A percentile compares a stretch with the other conserved stretches of the same genome.
phyloP scores from a whole-genome alignment of 2,888 invertebrate genomes.

The Pollenia angustigena region DNA sequence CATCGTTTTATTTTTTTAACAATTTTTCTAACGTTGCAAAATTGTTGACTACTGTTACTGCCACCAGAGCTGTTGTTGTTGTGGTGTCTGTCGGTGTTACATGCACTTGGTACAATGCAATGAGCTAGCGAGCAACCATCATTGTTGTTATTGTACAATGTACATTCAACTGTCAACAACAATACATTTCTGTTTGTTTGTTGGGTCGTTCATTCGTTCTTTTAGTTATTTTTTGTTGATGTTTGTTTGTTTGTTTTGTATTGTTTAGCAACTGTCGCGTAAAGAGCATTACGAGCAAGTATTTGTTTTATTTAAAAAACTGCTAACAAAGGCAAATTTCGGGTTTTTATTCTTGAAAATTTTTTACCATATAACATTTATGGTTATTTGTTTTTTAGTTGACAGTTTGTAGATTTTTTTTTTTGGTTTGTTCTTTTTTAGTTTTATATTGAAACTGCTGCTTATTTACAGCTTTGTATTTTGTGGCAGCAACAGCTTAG shows the following conservation, averaged over 20 bases:
- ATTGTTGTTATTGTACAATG: slow-evolving; percentile 52
- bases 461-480: slow-evolving; percentile 16
- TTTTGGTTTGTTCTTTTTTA: not conserved
- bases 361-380: slow-evolving; percentile 60
- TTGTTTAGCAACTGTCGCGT: slow-evolving; percentile 72
- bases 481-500: slow-evolving; percentile 50
- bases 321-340: slow-evolving; percentile 60
- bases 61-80: not conserved
- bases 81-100: slow-evolving; percentile 2
- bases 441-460: not conserved
- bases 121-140: slow-evolving; percentile 5
- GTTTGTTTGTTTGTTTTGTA: slow-evolving; percentile 35
- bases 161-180: slow-evolving; percentile 71
- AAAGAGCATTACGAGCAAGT: slow-evolving; percentile 61
- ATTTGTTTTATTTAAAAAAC: slow-evolving; percentile 59
- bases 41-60: slow-evolving; percentile 49
- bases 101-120: slow-evolving; percentile 43
- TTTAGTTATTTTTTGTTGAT: no score
- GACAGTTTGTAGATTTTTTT: slow-evolving; percentile 32
- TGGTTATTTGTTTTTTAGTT: slow-evolving; percentile 60
- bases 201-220: not conserved
- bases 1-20: slow-evolving; percentile 7
- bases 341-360: slow-evolving; percentile 23
- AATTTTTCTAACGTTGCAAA: slow-evolving; percentile 52
- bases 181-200: slow-evolving; percentile 63